Evolutionary conservation across 2,797 vertebrate species (phyloP).

Genomic region (Eulemur mongoz): DNA sequence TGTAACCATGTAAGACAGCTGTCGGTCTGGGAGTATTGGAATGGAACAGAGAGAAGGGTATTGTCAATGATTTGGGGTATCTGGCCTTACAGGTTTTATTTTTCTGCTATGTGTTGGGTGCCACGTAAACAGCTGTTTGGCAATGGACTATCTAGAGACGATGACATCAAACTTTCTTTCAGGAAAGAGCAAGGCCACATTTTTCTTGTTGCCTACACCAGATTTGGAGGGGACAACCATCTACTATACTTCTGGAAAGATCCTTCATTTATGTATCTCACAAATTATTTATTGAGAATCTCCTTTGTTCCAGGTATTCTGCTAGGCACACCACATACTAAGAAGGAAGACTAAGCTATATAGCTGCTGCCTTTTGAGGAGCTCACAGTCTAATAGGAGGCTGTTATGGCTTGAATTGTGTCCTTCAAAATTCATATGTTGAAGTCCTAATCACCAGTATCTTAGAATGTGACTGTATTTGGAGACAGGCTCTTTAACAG

Average conservation of each 20-base stretch:
- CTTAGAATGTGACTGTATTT: not conserved
- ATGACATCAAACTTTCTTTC: not conserved
- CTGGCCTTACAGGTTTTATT: conserved; percentile 7
- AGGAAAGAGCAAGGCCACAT: not conserved
- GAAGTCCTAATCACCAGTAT: not conserved
- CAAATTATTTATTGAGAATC: not conserved
- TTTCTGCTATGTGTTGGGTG: not conserved
- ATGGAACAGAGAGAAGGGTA: not conserved
- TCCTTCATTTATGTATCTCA: not conserved
- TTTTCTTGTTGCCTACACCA: not conserved
- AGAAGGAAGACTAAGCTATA: not conserved
- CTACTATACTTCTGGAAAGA: not conserved
- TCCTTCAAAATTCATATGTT: not conserved
- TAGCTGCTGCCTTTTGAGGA: not conserved
- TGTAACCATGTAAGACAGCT: not conserved
- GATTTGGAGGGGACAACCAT: not conserved
- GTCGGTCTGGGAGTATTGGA: not conserved
- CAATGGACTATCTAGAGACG: not conserved
- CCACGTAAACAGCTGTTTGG: not conserved
- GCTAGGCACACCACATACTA: not conserved
- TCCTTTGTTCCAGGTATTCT: not conserved
- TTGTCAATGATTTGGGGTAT: not conserved
- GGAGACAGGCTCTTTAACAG: not conserved
- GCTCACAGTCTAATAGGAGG: not conserved
- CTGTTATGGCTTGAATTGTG: not conserved